Evolutionary conservation across 2,113 vertebrate genomes (phyloP).

Genomic region (Poecilia latipinna): DNA sequence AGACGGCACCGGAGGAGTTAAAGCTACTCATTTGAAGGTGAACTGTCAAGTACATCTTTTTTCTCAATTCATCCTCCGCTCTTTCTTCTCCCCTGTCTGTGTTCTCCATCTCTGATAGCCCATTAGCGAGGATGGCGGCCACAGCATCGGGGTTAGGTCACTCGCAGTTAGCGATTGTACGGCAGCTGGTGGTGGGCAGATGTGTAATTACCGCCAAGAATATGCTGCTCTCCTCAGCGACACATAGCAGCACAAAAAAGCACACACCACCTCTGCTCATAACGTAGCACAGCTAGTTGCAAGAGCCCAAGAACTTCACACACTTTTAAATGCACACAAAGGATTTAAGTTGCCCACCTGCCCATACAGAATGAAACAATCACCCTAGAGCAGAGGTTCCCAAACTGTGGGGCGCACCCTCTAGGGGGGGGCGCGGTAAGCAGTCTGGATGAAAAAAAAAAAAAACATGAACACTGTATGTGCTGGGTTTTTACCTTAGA

Average conservation of each 20-base stretch:
- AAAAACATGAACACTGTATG: too few relatives aligned
- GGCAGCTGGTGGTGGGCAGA: constrained; percentile 39
- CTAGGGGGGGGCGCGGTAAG: too few relatives aligned
- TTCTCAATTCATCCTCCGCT: constrained; percentile 4
- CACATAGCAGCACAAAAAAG: constrained; percentile 10
- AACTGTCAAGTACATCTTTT: constrained; percentile 9
- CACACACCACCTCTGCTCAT: not conserved
- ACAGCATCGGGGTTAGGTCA: constrained; percentile 33
- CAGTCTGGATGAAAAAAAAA: too few relatives aligned
- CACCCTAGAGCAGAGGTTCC: constrained; percentile 30
- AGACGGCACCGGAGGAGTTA: not conserved
- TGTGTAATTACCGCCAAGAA: constrained; percentile 61
- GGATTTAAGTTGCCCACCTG: not conserved
- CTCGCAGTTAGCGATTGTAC: constrained; percentile 42
- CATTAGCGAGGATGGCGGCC: constrained; percentile 57
- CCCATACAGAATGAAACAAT: constrained; percentile 30
- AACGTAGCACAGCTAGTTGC: not conserved
- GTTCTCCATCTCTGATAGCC: constrained; percentile 46
- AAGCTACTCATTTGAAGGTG: constrained; percentile 1
- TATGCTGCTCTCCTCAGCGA: constrained; percentile 25
- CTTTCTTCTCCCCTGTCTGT: not conserved
- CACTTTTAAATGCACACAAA: constrained; percentile 26
- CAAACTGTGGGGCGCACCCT: too few relatives aligned
- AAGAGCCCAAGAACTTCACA: not conserved
- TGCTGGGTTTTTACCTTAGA: too few relatives aligned